Conservation (phyloP, 2,888 invertebrate genomes). For the Lypha dubia region DNA sequence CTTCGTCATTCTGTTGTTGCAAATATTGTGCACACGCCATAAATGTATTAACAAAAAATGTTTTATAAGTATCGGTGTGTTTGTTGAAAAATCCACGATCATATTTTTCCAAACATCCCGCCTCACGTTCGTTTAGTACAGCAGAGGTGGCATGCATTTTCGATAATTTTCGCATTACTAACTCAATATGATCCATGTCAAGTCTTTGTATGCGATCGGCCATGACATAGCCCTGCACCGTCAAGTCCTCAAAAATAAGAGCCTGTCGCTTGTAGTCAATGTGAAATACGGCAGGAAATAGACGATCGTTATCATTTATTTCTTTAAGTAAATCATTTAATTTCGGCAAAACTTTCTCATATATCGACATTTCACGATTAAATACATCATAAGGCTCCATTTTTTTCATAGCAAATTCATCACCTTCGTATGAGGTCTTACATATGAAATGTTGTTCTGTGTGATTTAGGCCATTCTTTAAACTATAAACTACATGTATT, state of each 20-base stretch:
- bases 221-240: conserved; percentile 77
- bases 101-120: conserved; percentile 76
- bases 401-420: conserved; percentile 77
- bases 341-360: conserved; percentile 80
- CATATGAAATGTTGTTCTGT: conserved; percentile 75
- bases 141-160: conserved; percentile 84
- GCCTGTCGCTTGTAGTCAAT: conserved; percentile 78
- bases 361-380: conserved; percentile 81
- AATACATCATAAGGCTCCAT: conserved; percentile 81
- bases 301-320: conserved; percentile 76
- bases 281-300: conserved; percentile 79
- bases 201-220: conserved; percentile 80
- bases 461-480: conserved; percentile 41
- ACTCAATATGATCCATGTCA: conserved; percentile 82
- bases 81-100: conserved; percentile 82
- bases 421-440: conserved; percentile 80
- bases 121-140: conserved; percentile 81
- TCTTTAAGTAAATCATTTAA: conserved; percentile 77
- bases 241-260: conserved; percentile 82
- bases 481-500: conserved; percentile 74
- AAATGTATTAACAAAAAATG: conserved; percentile 79
- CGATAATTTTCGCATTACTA: conserved; percentile 83
- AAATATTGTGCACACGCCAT: conserved; percentile 79
- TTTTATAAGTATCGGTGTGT: conserved; percentile 79
- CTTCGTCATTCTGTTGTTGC: conserved; percentile 74